Conservation (phyloP, 2,888 invertebrate genomes). For the Coelinius sp. region DNA sequence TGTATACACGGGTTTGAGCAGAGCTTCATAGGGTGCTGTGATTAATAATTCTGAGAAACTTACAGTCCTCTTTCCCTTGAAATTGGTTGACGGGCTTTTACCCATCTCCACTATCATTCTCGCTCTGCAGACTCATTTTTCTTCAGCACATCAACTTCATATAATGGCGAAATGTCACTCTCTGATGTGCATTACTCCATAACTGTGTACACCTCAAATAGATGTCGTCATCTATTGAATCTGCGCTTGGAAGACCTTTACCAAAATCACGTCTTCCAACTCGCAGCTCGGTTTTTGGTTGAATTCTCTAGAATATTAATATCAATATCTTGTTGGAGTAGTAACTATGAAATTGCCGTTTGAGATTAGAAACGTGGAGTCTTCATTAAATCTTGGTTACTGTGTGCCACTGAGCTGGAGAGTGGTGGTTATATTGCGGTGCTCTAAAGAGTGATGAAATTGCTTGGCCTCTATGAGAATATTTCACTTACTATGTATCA, state of each 20-base stretch:
- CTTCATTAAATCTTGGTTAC: constrained; percentile 24
- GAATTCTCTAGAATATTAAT: constrained; percentile 22
- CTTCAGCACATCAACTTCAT: not conserved
- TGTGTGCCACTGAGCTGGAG: constrained; percentile 1
- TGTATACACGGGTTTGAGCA: constrained; percentile 59
- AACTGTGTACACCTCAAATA: constrained; percentile 1
- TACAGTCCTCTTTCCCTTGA: not conserved
- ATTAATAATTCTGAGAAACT: constrained; percentile 65
- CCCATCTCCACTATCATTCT: not conserved
- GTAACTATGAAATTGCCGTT: constrained; percentile 20
- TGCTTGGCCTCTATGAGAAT: not conserved
- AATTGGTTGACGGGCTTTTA: not conserved
- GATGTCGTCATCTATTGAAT: constrained; percentile 6
- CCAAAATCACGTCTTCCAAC: not conserved
- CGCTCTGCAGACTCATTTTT: not conserved
- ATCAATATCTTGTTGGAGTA: not conserved
- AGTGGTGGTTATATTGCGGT: constrained; percentile 18
- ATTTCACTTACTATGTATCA: not conserved
- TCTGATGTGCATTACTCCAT: constrained; percentile 7
- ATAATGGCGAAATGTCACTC: constrained; percentile 3
- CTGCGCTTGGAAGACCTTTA: not conserved
- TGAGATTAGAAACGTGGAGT: constrained; percentile 17
- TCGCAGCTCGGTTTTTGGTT: constrained; percentile 4
- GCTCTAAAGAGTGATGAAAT: not conserved
- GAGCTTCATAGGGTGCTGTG: constrained; percentile 66